Percentiles rank a stretch among this genome's conserved stretches.
phyloP scores from a whole-genome alignment of 2,113 vertebrate species.

The Trogon melanurus region DNA sequence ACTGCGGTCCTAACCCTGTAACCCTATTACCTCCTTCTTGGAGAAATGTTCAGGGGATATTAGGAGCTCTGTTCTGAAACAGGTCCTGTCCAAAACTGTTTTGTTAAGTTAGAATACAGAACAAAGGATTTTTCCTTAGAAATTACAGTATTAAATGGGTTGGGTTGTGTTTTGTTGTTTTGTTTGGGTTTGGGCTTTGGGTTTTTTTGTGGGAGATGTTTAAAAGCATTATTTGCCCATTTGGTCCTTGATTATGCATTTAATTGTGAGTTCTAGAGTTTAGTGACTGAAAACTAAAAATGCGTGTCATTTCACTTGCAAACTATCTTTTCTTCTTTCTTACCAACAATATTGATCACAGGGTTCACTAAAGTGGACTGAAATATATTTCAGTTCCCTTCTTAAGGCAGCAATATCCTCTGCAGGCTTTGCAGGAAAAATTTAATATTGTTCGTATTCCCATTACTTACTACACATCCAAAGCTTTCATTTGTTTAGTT shows the following conservation, averaged over 20 bases:
- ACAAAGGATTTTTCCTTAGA: neutral
- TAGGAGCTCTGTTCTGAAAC: neutral
- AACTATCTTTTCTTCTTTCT: neutral
- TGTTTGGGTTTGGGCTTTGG: neutral
- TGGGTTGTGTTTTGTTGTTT: neutral
- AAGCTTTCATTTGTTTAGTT: neutral
- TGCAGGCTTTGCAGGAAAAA: neutral
- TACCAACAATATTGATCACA: neutral
- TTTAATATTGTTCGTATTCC: neutral
- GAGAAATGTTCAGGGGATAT: neutral
- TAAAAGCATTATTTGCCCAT: neutral
- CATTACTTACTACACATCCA: neutral
- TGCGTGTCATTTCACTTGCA: neutral
- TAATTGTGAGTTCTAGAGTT: neutral
- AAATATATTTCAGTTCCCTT: neutral
- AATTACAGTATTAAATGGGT: neutral
- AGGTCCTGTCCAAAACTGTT: fast-evolving
- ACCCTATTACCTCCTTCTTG: neutral
- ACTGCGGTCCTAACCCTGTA: neutral
- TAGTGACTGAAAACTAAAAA: neutral
- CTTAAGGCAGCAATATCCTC: neutral
- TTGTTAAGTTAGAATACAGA: neutral
- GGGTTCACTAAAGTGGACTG: neutral
- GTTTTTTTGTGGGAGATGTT: fast-evolving
- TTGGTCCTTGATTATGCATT: neutral